Evolutionary conservation across 2,113 vertebrate species (phyloP).

Genomic region (Columbina picui): DNA sequence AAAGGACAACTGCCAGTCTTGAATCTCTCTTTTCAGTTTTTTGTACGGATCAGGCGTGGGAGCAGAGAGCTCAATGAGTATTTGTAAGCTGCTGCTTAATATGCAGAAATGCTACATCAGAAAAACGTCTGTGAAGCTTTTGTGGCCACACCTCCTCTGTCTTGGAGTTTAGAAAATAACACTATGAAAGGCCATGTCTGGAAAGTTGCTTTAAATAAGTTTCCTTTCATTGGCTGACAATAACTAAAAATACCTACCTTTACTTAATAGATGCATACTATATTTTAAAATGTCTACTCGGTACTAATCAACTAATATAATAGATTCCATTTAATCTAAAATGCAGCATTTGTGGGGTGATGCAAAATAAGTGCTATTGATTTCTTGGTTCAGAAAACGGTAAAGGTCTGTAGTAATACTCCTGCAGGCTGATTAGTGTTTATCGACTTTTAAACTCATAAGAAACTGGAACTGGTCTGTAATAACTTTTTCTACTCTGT

Average conservation of each 20-base stretch:
- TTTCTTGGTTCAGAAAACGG: not conserved
- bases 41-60: conserved; percentile 77
- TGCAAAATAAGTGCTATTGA: not conserved
- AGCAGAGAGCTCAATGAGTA: conserved; percentile 80
- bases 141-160: conserved; percentile 62
- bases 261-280: not conserved
- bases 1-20: conserved; percentile 81
- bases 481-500: not conserved
- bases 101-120: conserved; percentile 83
- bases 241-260: not conserved
- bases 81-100: conserved; percentile 86
- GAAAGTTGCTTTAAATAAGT: conserved; percentile 11
- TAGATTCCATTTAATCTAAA: not conserved
- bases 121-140: conserved; percentile 70
- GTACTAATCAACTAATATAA: not conserved
- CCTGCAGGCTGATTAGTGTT: not conserved
- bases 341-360: not conserved
- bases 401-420: not conserved
- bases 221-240: not conserved
- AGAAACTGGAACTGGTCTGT: not conserved
- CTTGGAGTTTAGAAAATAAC: conserved; percentile 60
- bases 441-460: not conserved
- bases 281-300: not conserved
- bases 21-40: conserved; percentile 73
- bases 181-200: conserved; percentile 36